These are phyloP conservation scores for Chaenogobius annularis DNA, from an alignment of 2,113 vertebrate species.

Conservation along the genomic window DNA sequence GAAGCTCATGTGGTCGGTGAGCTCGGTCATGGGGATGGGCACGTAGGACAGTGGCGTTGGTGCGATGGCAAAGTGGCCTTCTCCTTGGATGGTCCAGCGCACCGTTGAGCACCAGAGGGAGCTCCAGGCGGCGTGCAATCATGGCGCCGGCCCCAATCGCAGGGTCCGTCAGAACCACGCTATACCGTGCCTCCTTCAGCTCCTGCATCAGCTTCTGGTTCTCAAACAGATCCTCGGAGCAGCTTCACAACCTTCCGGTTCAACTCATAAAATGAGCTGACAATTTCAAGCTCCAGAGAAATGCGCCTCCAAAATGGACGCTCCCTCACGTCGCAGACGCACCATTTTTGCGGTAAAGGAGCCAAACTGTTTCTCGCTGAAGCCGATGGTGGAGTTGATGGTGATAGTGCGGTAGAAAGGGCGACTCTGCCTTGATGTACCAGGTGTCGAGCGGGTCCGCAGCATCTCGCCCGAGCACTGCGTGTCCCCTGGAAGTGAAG, in stretches of 20 bases:
- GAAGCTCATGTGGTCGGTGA: constrained; percentile 65
- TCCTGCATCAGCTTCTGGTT: constrained; percentile 45
- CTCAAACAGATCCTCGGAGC: constrained; percentile 30
- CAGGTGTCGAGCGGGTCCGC: constrained; percentile 25
- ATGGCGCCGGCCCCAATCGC: constrained; percentile 28
- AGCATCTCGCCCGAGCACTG: too few species aligned
- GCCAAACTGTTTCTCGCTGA: constrained; percentile 19
- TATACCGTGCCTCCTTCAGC: constrained; percentile 40
- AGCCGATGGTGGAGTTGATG: background rate
- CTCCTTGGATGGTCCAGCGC: constrained; percentile 58
- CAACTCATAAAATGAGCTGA: background rate
- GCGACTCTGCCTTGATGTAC: constrained; percentile 61
- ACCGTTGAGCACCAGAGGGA: constrained; percentile 64
- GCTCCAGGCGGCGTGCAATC: constrained; percentile 43
- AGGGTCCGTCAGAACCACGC: constrained; percentile 60
- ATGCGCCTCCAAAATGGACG: constrained; percentile 32
- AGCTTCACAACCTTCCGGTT: background rate
- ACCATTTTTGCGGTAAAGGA: background rate
- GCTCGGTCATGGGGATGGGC: constrained; percentile 19
- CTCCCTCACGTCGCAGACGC: background rate
- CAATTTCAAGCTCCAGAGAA: background rate
- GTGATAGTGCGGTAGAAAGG: constrained; percentile 49
- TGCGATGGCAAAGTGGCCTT: constrained; percentile 44
- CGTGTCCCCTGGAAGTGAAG: constrained; percentile 61
- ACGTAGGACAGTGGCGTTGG: constrained; percentile 59